Evolutionary conservation across 2,797 vertebrate genomes (phyloP).

Genomic region (Bryconaethiops microstoma): DNA sequence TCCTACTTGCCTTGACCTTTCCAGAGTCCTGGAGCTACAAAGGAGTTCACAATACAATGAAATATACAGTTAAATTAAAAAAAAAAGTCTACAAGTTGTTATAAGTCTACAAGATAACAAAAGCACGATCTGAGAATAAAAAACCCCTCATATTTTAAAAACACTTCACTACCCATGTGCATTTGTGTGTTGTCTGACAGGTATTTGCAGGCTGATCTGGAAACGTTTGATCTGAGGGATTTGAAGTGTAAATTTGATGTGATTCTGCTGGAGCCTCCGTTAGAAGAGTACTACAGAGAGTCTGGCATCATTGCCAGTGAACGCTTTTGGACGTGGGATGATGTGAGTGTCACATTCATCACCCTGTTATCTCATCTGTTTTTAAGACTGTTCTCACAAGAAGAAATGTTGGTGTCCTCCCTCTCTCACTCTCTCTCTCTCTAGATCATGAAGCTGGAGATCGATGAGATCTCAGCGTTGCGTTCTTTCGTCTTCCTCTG

Average conservation of each 20-base stretch:
- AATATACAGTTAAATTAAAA: too few relatives aligned
- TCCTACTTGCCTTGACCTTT: too few relatives aligned
- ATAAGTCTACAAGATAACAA: too few relatives aligned
- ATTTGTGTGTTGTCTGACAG: slow-evolving; percentile 67
- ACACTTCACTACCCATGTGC: too few relatives aligned
- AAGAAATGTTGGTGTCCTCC: neutral
- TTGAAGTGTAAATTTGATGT: slow-evolving; percentile 96
- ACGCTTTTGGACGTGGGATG: slow-evolving; percentile 98
- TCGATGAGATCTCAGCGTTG: slow-evolving; percentile 92
- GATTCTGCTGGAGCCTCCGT: slow-evolving; percentile 92
- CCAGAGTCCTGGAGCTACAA: too few relatives aligned
- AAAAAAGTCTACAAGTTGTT: too few relatives aligned
- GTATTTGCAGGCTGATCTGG: slow-evolving; percentile 95
- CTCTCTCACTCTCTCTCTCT: slow-evolving; percentile 8
- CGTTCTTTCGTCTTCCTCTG: slow-evolving; percentile 97
- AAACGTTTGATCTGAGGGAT: slow-evolving; percentile 92
- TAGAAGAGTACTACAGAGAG: slow-evolving; percentile 97
- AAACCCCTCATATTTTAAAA: too few relatives aligned
- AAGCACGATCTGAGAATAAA: too few relatives aligned
- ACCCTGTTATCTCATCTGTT: neutral
- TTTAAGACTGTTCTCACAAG: neutral
- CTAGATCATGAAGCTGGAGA: slow-evolving; percentile 98
- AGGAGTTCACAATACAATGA: too few relatives aligned
- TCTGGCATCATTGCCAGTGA: slow-evolving; percentile 95
- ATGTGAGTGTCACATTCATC: slow-evolving; percentile 71